Evolutionary conservation across 2,797 vertebrate species (phyloP).

Genomic region (Enteromius treurensis): DNA sequence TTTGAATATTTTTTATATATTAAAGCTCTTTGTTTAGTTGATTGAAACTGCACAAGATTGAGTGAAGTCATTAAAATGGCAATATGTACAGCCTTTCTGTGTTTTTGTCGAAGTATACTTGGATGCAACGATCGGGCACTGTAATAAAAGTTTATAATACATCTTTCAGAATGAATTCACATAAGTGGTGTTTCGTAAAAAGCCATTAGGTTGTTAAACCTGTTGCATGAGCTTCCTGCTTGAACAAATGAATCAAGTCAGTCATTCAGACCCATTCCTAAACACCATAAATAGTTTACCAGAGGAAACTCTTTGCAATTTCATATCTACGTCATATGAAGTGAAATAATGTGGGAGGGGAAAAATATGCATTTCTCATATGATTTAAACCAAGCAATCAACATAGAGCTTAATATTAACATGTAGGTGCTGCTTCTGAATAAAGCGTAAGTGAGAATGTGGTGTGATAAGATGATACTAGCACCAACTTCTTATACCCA

Average conservation of each 20-base stretch:
- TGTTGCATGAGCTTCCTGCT: neutral
- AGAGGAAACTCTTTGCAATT: too few species aligned
- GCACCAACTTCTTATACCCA: too few species aligned
- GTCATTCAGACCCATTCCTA: too few species aligned
- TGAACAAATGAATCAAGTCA: neutral
- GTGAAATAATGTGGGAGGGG: too few species aligned
- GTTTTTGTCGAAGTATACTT: neutral
- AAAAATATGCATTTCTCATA: too few species aligned
- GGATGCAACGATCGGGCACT: neutral
- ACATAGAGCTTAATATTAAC: too few species aligned
- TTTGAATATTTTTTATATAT: slow-evolving; percentile 14
- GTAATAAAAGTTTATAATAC: neutral
- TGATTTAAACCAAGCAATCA: too few species aligned
- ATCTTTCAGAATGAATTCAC: neutral
- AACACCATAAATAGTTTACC: too few species aligned
- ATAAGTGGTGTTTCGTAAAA: neutral
- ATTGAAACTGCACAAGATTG: neutral
- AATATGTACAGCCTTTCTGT: neutral
- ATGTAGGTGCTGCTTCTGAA: too few species aligned
- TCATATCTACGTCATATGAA: too few species aligned
- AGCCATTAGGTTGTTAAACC: neutral
- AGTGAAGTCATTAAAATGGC: slow-evolving; percentile 1
- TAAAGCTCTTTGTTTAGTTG: neutral
- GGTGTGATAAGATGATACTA: too few species aligned
- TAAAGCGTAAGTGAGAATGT: too few species aligned